Percentiles rank a stretch among this genome's conserved stretches.
phyloP scores from a whole-genome alignment of 1,140 invertebrate species.

The Meloidogyne hapla region DNA sequence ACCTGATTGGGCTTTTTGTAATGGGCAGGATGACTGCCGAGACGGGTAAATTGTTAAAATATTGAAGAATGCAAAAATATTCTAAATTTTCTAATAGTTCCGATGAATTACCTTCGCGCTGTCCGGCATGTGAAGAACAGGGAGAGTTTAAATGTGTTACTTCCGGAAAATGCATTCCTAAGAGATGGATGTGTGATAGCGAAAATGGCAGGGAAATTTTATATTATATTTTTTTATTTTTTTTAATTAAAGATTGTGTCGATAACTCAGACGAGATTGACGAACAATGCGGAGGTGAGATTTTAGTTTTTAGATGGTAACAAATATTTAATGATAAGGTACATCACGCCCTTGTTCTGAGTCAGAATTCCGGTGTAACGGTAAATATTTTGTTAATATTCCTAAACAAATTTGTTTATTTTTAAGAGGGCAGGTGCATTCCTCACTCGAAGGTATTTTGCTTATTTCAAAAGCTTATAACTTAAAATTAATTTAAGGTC shows the following conservation, averaged over 20 bases:
- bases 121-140: conserved; percentile 56
- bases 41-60: conserved; percentile 33
- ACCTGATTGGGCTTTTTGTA: conserved; percentile 64
- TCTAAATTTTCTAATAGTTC: conserved; percentile 26
- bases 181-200: conserved; percentile 87
- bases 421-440: conserved; percentile 78
- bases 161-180: conserved; percentile 85
- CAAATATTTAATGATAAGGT: conserved; percentile 42
- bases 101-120: conserved; percentile 49
- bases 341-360: conserved; percentile 62
- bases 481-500: conserved; percentile 16
- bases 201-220: conserved; percentile 21
- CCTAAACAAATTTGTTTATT: background rate
- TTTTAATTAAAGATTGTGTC: conserved; percentile 42
- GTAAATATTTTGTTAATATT: background rate
- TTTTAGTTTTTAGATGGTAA: background rate
- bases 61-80: no score
- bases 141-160: conserved; percentile 62
- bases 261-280: conserved; percentile 62
- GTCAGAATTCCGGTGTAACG: conserved; percentile 87
- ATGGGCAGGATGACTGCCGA: conserved; percentile 62
- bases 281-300: conserved; percentile 36
- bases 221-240: no score
- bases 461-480: conserved; percentile 15
- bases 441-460: conserved; percentile 70